Base-by-base conservation (phyloP, 2,888 invertebrate genomes). In the Tetragonisca angustula region DNA sequence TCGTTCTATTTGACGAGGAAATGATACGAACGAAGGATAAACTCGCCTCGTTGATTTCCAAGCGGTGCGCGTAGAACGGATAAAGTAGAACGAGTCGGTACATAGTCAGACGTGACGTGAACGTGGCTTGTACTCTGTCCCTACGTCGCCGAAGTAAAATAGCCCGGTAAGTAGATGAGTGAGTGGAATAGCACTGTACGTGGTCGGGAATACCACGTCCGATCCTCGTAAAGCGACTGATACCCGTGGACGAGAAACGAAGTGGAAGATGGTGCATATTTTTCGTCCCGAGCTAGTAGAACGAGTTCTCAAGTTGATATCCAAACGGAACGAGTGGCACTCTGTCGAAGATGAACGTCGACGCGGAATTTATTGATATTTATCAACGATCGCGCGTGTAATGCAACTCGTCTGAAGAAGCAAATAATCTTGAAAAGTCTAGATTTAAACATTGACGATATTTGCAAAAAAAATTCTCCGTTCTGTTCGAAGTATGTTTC, bases 151-250 rank as follows among this genome's bases (percentile, higher is more conserved):
- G 27, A 15, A 36, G 73, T 62, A 50, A 73, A 73, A 81, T 69
- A 73, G 36, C 50, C 19, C 17, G 2, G 15, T 5, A 67, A 61
- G 56, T 24, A 36, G 43, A 27, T 43, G 19, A 36, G 43, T n/a
- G 4, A 62, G 83, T 62, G 19, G 83, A 74, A 59, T 24, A 43
- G 74, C 6, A 13, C 19, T 24, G 19, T 21, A 50, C 27, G 27
- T 43, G 64, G 69, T 65, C 75, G 43, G 64, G 50, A 56, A 11
- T 17, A n/a, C 15, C 27, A 27, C 21, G 49, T 27, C 50, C 36
- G 50, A 61, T 17, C n/a, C 24, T 43, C n/a, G 65, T 36, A 32
- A 56, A 50, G 52, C 49, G 50, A 62, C 15, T 19, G 62, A 56
- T 54, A 52, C 52, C 59, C 24, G n/a, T 59, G 19, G 65, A 27